Evolutionary conservation across 2,797 vertebrate species (phyloP), one percentile per base, ranked within the genome.

Genomic region (Bucorvus abyssinicus): DNA sequence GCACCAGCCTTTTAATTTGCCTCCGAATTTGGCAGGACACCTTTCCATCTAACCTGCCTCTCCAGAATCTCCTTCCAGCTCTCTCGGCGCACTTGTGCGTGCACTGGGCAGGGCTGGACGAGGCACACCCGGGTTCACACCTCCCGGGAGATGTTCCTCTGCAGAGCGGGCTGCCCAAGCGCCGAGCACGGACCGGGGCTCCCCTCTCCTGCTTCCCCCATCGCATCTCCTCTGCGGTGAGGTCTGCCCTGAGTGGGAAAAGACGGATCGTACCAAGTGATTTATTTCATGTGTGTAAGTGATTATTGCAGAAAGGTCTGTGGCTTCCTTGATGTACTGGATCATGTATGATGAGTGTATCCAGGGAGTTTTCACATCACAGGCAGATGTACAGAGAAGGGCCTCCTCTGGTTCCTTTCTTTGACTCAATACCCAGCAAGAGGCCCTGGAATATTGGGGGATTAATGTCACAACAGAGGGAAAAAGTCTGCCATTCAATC

Each of bases 401-500:
- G 95, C 95, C 92, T 95, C 96, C 94, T 95, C 95, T 63, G 89
- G 96, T 56, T 95, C 95, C 95, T 94, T 97, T 95, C 92, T 97
- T 96, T 95, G 91, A 95, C 86, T 97, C 95, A 96, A 95, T 96
- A 81, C 89, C 81, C 73, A 85, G 94, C 74, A 69, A 92, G 95
- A 87, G 84, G 87, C 75, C 80, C 32, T 3, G 76, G 71, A 94
- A 96, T 95, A 90, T 94, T 64, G 84, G 90, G 93, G 96, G 97
- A 97, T 97, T 97, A 96, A 84, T 89, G 70, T 78, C 57, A 69
- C 74, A 95, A 97, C 95, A 97, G 97, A 97, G 76, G 94, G 93
- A 85, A 94, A 97, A 97, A 93, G 80, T 84, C 91, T 96, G 96
- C 94, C 92, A 85, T 95, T 96, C 96, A 96, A 89, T 95, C 91